phyloP scores from a whole-genome alignment of 2,888 invertebrate genomes.

The Brachypalpus laphriformis region DNA sequence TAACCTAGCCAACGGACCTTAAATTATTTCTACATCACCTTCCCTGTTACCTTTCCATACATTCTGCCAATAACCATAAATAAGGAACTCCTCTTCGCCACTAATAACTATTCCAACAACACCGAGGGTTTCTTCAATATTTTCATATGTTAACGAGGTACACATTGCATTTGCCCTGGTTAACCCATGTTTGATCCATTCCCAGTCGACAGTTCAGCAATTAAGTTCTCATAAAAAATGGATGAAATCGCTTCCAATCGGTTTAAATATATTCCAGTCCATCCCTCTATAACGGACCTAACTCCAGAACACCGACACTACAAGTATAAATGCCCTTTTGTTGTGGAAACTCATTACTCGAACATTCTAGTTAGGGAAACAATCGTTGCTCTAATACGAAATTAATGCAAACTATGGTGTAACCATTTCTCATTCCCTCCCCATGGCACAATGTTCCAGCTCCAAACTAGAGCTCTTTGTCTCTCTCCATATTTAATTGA shows the following conservation, averaged over 20 bases:
- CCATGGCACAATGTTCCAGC: not conserved
- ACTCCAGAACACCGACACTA: not conserved
- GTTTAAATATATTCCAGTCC: slow-evolving; percentile 16
- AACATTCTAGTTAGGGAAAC: slow-evolving; percentile 45
- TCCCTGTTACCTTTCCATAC: too few relatives aligned
- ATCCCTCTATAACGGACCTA: slow-evolving; percentile 1
- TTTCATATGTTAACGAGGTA: not conserved
- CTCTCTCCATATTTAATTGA: slow-evolving; percentile 30
- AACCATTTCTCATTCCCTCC: slow-evolving; percentile 53
- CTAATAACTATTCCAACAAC: too few relatives aligned
- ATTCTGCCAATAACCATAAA: too few relatives aligned
- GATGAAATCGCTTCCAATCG: slow-evolving; percentile 22
- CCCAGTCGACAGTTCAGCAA: slow-evolving; percentile 18
- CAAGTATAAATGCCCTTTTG: slow-evolving; percentile 19
- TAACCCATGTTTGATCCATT: slow-evolving; percentile 4
- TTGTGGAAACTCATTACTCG: slow-evolving; percentile 26
- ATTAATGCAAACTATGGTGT: slow-evolving; percentile 63
- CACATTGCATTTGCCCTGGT: slow-evolving; percentile 6
- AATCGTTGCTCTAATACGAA: slow-evolving; percentile 50
- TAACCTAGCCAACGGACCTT: too few relatives aligned
- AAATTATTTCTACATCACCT: too few relatives aligned
- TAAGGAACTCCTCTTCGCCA: too few relatives aligned
- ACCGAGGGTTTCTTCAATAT: too few relatives aligned
- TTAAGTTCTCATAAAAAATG: slow-evolving; percentile 30
- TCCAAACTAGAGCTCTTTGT: not conserved